Base-by-base conservation (phyloP, 2,888 invertebrate species). In the Nomada goodeniana region DNA sequence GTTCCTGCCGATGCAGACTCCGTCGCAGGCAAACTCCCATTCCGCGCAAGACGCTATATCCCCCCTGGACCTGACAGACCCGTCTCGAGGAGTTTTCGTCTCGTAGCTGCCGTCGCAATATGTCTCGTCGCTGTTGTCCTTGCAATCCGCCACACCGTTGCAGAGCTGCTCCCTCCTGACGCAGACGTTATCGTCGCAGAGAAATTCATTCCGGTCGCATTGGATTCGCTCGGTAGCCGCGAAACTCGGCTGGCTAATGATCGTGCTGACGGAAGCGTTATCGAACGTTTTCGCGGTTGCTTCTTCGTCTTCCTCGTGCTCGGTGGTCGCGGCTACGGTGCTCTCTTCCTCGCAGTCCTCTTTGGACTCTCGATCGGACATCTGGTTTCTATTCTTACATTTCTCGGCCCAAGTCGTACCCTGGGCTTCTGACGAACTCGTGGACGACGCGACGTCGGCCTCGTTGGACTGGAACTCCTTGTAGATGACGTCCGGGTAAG, bases 71-170 rank as follows among this genome's bases (percentile, higher is more conserved):
- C 15, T 15, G 7, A 44, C 23, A 9, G 13, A 20, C 1, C 20
- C 52, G 11, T 18, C 52, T 1, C 15, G 36, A 36, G 36, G 0
- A 36, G 36, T 36, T 36, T 7, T 7, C 36, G 36, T 0, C 36
- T 1, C 36, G 36, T 53, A 53, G 20, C 5, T 3, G 26, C 0
- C 13, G 26, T 57, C 23, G 92, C 96, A 96, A 85, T 95, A 94
- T 55, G 73, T 47, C 94, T 97, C 97, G 88, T 97, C 97, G 87
- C 95, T 96, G 44, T 94, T 93, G 76, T 94, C 94, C 4, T 91
- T 90, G 87, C 97, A 97, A 89, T 97, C 96, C 7, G 86, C 76
- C 7, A 94, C 92, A 2, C 94, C 92, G 91, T 97, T 95, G 92
- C 97, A 97, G 65, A 94, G 94, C 72, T 94, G 94, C n/a, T 90